Base-by-base conservation (phyloP, 2,888 invertebrate genomes). In the Brenthis ino region DNA sequence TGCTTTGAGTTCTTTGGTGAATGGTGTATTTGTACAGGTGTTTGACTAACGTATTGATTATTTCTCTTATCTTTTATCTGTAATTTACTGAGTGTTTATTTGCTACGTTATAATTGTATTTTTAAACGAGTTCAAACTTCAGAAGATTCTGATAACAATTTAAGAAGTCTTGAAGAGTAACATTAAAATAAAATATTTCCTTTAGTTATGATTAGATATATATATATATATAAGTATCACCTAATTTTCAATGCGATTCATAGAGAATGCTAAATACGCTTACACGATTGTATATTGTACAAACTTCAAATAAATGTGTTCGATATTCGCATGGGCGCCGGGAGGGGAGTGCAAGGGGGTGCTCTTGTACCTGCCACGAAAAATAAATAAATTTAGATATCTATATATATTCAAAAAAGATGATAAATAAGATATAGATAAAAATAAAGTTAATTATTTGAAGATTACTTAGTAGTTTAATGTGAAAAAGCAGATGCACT, bases 21-120 rank as follows among this genome's bases (percentile, higher is more conserved):
- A 60, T 67, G 13, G 12, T 61, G 14, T 67, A 43, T 61, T 51
- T 63, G 24, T 56, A 61, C 24, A 67, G 60, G 54, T 67, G 37
- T 60, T 56, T 67, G 48, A n/a, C 24, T 53, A 43, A 57, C 50
- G 47, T 20, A 51, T 48, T 33, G 54, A 66, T 37, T 20, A 55
- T 48, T 54, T 28, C 47, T 24, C 28, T 60, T 54, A 54, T 47
- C 28, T 5, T 13, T 51, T 43, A 60, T 54, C 16, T 55, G 33
- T 50, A 50, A 60, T 55, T 61, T 48, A 50, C 11, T 33, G 20
- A 54, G 2, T n/a, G 28, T 50, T 60, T 60, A 33, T 24, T 50
- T 60, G 5, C n/a, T 33, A 8, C n/a, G 12, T 50, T 50, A 16
- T 28, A 43, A 8, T 43, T 60, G 50, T 33, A 50, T 6, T 60